Base-by-base conservation (phyloP, 23 tunicate species). In the Ciona savignyi region DNA sequence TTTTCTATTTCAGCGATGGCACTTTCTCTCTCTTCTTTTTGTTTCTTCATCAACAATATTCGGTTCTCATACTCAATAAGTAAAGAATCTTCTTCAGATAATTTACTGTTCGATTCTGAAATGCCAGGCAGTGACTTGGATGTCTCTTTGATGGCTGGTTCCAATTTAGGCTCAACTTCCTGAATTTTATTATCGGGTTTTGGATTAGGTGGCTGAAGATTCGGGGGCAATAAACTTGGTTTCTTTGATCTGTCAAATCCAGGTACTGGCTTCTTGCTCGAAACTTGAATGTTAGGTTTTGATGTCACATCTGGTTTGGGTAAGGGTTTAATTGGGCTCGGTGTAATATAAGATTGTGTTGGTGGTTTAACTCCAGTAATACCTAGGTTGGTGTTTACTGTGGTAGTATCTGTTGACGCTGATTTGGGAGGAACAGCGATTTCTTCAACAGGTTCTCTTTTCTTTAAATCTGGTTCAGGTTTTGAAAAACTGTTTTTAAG, bases 21-120 rank as follows among this genome's bases (percentile, higher is more conserved):
- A 25, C 23, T 61, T 73, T 82, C 77, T 23, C 73, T 80, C 68
- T 77, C 87, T 23, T 82, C 86, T 32, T 82, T 66, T 27, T 81
- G 49, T 42, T 77, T 56, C 74, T 72, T 51, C 81, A 86, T 86
- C 27, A 25, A 51, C 11, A 33, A 70, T 31, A 51, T 70, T 62
- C 65, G 62, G 32, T 27, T 51, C 23, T 80, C 30, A 15, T 29
- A 67, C 72, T 29, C 70, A 32, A 4, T 29, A 25, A 29, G 11
- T 11, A 63, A 9, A 4, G 67, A 4, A 23, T 63, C 67, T 4
- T 63, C 24, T 9, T 63, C 67, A 9, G 4, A 63, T 1, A 1
- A 27, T 20, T 72, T 30, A 49, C 64, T 51, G 1, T 30, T 69
- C 20, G 11, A 23, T 30, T 69, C 51, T 3, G 48, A 30, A 26